Evolutionary conservation across 2,113 vertebrate species (phyloP).

Genomic region (Furnarius figulus): DNA sequence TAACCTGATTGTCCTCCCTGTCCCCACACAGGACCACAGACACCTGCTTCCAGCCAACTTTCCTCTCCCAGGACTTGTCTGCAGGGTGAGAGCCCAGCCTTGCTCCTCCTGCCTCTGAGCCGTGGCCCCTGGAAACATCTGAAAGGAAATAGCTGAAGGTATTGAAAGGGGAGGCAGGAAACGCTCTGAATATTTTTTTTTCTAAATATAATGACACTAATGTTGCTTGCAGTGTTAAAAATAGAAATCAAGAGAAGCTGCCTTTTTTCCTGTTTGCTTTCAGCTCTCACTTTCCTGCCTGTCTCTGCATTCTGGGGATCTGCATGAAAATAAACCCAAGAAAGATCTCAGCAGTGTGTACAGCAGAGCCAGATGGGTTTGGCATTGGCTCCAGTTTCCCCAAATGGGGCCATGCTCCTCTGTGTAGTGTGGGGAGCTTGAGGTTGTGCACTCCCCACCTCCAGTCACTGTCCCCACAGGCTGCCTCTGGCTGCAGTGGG

Average conservation of each 20-base stretch:
- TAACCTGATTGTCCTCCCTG: not conserved
- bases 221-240: slow-evolving; percentile 57
- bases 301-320: not conserved
- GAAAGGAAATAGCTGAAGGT: slow-evolving; percentile 65
- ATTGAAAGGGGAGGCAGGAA: slow-evolving; percentile 57
- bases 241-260: slow-evolving; percentile 51
- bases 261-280: slow-evolving; percentile 68
- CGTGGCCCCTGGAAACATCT: slow-evolving; percentile 27
- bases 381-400: not conserved
- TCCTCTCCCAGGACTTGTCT: not conserved
- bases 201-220: slow-evolving; percentile 54
- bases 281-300: slow-evolving; percentile 20
- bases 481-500: rapidly evolving
- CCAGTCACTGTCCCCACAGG: rapidly evolving
- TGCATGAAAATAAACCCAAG: slow-evolving; percentile 21
- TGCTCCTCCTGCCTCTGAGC: not conserved
- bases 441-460: not conserved
- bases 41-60: not conserved
- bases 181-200: not conserved
- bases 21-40: rapidly evolving
- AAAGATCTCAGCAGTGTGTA: not conserved
- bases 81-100: not conserved
- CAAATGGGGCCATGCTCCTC: not conserved
- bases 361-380: not conserved
- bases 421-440: rapidly evolving